Percentiles rank a stretch among this genome's conserved stretches.
Evolutionary conservation across 2,888 invertebrate genomes (phyloP).

Genomic region (Thysanoteuthis rhombus): DNA sequence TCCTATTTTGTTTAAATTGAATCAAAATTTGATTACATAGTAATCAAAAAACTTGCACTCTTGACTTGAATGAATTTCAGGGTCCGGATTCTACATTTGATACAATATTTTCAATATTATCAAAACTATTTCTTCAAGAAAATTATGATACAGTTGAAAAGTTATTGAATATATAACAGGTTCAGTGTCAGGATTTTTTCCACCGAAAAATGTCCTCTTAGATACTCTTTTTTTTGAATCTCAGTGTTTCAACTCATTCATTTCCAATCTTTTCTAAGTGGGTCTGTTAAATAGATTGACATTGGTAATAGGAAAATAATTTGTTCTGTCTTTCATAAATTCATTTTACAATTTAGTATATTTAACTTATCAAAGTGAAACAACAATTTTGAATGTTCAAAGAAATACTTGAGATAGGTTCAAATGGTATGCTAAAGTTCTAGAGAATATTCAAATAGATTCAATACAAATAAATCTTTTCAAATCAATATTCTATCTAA

Average conservation of each 20-base stretch:
- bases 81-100: no score
- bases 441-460: not conserved
- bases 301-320: not conserved
- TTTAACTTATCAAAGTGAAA: not conserved
- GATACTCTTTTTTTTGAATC: not conserved
- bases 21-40: no score
- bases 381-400: not conserved
- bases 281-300: not conserved
- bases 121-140: not conserved
- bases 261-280: not conserved
- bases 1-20: no score
- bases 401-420: not conserved
- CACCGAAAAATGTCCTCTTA: not conserved
- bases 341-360: not conserved
- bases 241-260: not conserved
- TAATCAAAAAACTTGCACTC: no score
- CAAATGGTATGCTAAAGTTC: not conserved
- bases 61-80: no score
- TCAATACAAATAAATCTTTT: not conserved
- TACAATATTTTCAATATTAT: no score
- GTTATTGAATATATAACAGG: not conserved
- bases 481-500: not conserved
- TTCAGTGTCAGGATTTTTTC: not conserved
- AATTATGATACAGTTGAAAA: not conserved
- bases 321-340: not conserved